phyloP scores from a whole-genome alignment of 1,140 invertebrate species.

The Sycophaga agraensis region DNA sequence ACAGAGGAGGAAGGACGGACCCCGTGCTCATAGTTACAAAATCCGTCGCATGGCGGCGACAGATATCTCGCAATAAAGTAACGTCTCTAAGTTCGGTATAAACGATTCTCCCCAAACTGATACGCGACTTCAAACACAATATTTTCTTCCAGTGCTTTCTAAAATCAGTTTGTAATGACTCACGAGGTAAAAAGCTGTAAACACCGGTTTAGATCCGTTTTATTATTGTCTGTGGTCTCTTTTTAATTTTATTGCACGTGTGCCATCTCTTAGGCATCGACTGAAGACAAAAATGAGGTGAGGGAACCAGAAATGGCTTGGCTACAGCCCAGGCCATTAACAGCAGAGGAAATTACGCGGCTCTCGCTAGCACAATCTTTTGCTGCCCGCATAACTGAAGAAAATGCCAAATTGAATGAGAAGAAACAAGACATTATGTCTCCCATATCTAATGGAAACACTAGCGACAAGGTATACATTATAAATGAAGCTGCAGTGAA shows the following conservation, averaged over 20 bases:
- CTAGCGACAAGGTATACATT: not conserved
- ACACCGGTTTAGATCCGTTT: not conserved
- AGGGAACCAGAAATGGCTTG: not conserved
- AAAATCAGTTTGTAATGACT: too few species aligned
- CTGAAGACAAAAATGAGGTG: not conserved
- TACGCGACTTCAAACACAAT: too few species aligned
- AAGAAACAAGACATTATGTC: not conserved
- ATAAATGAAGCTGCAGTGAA: not conserved
- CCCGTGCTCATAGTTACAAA: too few species aligned
- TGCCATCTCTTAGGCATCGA: not conserved
- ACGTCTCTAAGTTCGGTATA: too few species aligned
- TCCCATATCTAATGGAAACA: not conserved
- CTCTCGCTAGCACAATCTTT: conserved; percentile 6
- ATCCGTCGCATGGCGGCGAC: too few species aligned
- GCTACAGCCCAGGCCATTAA: not conserved
- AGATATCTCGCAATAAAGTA: too few species aligned
- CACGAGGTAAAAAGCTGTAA: too few species aligned
- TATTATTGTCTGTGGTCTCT: not conserved
- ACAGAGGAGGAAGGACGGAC: too few species aligned
- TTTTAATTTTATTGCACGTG: not conserved
- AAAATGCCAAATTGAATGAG: not conserved
- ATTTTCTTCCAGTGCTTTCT: too few species aligned
- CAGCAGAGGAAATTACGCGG: not conserved
- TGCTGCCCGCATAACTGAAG: not conserved
- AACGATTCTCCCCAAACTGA: too few species aligned